These are phyloP conservation scores for Percina caprodes DNA, from an alignment of 2,113 vertebrate species.

Conservation along the genomic window DNA sequence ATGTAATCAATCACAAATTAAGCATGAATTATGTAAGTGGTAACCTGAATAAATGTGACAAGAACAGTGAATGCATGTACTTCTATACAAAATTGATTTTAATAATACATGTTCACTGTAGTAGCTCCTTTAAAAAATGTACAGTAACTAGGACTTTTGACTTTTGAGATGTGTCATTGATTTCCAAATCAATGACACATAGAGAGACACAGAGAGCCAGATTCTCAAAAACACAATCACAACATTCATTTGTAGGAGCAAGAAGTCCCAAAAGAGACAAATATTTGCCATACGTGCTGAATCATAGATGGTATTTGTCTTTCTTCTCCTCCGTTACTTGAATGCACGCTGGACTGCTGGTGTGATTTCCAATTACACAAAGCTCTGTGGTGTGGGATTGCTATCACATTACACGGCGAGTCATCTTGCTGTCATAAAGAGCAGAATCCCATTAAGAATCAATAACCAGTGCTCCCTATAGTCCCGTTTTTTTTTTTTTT, in stretches of 20 bases:
- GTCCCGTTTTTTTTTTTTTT: slow-evolving; percentile 30
- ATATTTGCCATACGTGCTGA: slow-evolving; percentile 42
- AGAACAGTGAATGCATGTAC: slow-evolving; percentile 1
- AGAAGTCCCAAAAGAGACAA: slow-evolving; percentile 43
- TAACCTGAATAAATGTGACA: slow-evolving; percentile 22
- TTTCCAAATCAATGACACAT: too few species aligned
- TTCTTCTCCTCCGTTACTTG: slow-evolving; percentile 29
- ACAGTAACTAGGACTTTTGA: not conserved
- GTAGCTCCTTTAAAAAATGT: slow-evolving; percentile 21
- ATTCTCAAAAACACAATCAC: slow-evolving; percentile 48
- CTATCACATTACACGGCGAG: slow-evolving; percentile 46
- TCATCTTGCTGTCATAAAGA: slow-evolving; percentile 37
- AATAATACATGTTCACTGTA: slow-evolving; percentile 38
- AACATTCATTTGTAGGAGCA: slow-evolving; percentile 46
- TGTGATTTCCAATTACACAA: slow-evolving; percentile 59
- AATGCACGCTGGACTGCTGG: slow-evolving; percentile 33
- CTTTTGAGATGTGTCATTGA: slow-evolving; percentile 10
- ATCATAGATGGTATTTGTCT: slow-evolving; percentile 42
- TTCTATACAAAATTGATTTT: not conserved
- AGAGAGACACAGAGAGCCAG: not conserved
- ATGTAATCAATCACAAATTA: slow-evolving; percentile 40
- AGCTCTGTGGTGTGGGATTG: slow-evolving; percentile 51
- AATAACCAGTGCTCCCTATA: slow-evolving; percentile 30
- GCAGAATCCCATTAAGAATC: slow-evolving; percentile 18
- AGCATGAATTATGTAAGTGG: slow-evolving; percentile 41